Evolutionary conservation across 2,888 invertebrate genomes (phyloP), one percentile per base, ranked within the genome.

Genomic region (Drosophila meridionalis): DNA sequence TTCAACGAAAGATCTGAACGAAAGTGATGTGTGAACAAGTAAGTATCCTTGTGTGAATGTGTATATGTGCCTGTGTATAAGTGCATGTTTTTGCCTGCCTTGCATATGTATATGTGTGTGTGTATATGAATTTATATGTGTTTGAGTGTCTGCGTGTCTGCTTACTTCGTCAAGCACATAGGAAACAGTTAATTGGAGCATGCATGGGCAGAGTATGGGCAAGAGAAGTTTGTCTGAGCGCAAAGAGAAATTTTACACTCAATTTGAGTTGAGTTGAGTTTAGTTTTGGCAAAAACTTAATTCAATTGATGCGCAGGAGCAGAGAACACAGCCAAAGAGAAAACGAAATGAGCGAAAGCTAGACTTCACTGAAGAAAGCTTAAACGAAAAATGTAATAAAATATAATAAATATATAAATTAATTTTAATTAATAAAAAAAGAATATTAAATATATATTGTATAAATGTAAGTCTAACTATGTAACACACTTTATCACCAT

Each of bases 231-330:
- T 48, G 48, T 65, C 55, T 60, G 52, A 75, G 47, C 30, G 30
- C 38, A 55, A 58, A 62, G 59, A 72, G 67, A 56, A 40, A 14
- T 12, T 28, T 32, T 3, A 20, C 36, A 42, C 76, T 76, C 71
- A 52, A 62, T 57, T 75, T 77, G 79, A 83, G 87, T 70, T 20
- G 50, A 50, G 50, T 20, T 26, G 59, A 26, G 56, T 70, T 76
- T 57, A 47, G n/a, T 72, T 79, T 59, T 52, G 26, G 45, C 11
- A 56, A 40, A 50, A 61, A 32, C 6, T 7, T 82, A 85, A 85
- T 87, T 89, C 66, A 80, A 82, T 85, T 89, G 73, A 55, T 85
- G 89, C 85, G 85, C 85, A 85, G 85, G 80, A 82, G 80, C 85
- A 75, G 72, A 61, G 76, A 79, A 73, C 73, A 69, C 40, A 52